Base-by-base conservation (phyloP, 2,888 invertebrate genomes). In the Thymelicus lineola region DNA sequence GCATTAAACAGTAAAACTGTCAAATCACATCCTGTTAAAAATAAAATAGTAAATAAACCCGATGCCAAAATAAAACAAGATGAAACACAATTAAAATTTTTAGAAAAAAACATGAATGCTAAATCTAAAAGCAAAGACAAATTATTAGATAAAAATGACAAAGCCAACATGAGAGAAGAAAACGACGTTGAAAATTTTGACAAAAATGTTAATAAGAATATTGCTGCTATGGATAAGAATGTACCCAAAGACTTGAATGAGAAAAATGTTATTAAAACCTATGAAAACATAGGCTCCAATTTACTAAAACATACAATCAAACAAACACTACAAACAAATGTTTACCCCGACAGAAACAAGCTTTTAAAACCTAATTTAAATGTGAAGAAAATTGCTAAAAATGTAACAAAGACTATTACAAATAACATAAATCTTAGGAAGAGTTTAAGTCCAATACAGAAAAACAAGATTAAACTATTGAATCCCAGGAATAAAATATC, bases 401-500 rank as follows among this genome's bases (percentile, higher is more conserved):
- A 53, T 12, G 38, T 55, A 15, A 45, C 9, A 6, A 35, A 45
- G 45, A 45, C n/a, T 10, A 12, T 15, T 14, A 20, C 10, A 12
- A 67, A 61, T 15, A 12, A 12, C 0, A 20, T 61, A 55, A 67
- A 60, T 45, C 28, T 10, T 45, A 45, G n/a, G 0, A n/a, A 4
- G 17, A 55, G 14, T 7, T 57, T 58, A n/a, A 69, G 48, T 69
- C 62, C 62, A 7, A 46, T 57, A 35, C 45, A 58, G n/a, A 60
- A 20, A 45, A 60, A 42, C 42, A 66, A 38, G 45, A 45, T 61
- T 6, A 53, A 45, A 0, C 0, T 67, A 14, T 15, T 67, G 4
- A 66, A 66, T 50, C 66, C 48, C 1, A 38, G 59, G 7, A 67
- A 35, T 50, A 61, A 17, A 59, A 50, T 48, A 60, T 50, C 48